Evolutionary conservation across 2,888 invertebrate species (phyloP), one percentile per base, ranked within the genome.

Genomic region (Pycnomerus fuliginosus): DNA sequence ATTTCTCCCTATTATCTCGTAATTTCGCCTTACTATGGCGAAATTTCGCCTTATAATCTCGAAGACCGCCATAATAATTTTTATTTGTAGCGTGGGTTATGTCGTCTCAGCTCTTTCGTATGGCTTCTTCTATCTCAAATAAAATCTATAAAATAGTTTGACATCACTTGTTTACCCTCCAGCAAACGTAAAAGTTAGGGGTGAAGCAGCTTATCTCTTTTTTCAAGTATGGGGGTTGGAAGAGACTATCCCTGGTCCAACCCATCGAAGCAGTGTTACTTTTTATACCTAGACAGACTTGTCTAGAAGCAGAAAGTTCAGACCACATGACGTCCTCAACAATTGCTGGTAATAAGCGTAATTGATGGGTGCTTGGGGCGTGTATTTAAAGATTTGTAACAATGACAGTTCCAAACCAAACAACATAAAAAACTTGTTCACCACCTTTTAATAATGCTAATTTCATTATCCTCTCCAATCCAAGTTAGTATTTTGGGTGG

Each of bases 261-360:
- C 56, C 58, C 58, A 42, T 49, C 44, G 36, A 45, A 38, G 24
- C 31, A 47, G 43, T 50, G 48, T 53, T 50, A 51, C 44, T 51
- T 38, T 53, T 44, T 46, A 34, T 45, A 20, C 30, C 30, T 44
- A 32, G 16, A 34, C 17, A 29, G 36, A 45, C 48, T 48, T 22
- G 48, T 48, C 44, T 39, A 48, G 39, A 28, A 44, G 34, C 12
- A 25, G 24, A 34, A 40, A 35, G 35, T 40, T 32, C 34, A 41
- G 45, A 43, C 54, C 52, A 16, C 52, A 54, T 52, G 51, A 50
- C 42, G 52, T 50, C 45, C 40, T 38, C 29, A 41, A 59, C 60
- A 61, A 61, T 61, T 51, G 59, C 28, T 24, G 43, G 57, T 61
- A 62, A 60, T 61, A 58, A 60, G 58, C 53, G 48, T 53, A 57